Conservation (phyloP, 2,888 invertebrate genomes). For the Macrophya alboannulata region DNA sequence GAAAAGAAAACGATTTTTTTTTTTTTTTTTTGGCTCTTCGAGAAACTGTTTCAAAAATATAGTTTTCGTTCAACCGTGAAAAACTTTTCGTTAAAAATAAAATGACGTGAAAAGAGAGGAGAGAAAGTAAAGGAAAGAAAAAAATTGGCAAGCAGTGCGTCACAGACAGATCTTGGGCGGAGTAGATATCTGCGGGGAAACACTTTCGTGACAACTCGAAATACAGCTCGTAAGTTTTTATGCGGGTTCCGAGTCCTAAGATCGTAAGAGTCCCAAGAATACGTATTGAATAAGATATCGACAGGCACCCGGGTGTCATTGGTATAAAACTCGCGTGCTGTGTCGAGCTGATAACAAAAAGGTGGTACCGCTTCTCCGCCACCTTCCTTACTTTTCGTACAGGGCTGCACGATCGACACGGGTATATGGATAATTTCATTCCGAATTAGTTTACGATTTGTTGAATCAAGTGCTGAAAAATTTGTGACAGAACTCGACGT, state of each 20-base stretch:
- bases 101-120: neutral
- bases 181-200: slow-evolving; percentile 34
- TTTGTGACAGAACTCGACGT: neutral
- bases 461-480: neutral
- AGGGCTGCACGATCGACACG: slow-evolving; percentile 31
- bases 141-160: slow-evolving; percentile 1
- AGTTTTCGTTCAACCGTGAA: neutral
- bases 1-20: neutral
- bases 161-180: slow-evolving; percentile 32
- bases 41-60: neutral
- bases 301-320: slow-evolving; percentile 54
- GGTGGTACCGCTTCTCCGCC: slow-evolving; percentile 57
- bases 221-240: slow-evolving; percentile 70
- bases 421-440: neutral
- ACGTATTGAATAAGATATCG: slow-evolving; percentile 58
- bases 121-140: neutral
- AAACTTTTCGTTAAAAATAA: neutral
- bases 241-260: slow-evolving; percentile 59
- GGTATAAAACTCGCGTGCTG: slow-evolving; percentile 61
- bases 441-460: neutral
- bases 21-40: neutral
- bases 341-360: slow-evolving; percentile 71
- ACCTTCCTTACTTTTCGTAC: slow-evolving; percentile 42
- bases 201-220: slow-evolving; percentile 65
- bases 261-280: slow-evolving; percentile 50